Evolutionary conservation across 2,888 invertebrate species (phyloP).

Genomic region (Hyppa rectilinea): DNA sequence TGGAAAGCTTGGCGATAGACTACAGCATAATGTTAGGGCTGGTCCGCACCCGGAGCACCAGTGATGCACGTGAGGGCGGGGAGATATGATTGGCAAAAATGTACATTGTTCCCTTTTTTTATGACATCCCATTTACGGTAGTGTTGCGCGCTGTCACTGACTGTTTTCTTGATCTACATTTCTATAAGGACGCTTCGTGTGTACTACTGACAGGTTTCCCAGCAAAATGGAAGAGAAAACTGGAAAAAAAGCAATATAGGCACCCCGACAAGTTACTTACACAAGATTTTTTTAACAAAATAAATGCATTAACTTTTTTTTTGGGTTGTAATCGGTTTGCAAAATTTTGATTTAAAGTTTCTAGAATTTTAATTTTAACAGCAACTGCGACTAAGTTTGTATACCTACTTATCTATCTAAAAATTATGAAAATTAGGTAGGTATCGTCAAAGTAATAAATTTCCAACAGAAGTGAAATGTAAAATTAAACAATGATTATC

Average conservation of each 20-base stretch:
- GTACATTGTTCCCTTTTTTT: constrained; percentile 21
- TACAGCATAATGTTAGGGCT: too few relatives aligned
- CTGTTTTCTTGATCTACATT: constrained; percentile 24
- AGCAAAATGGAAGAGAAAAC: constrained; percentile 8
- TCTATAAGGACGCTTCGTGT: constrained; percentile 19
- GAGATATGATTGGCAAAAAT: constrained; percentile 48
- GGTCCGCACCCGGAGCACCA: too few relatives aligned
- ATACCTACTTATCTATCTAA: too few relatives aligned
- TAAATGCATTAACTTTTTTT: constrained; percentile 16
- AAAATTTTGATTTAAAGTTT: constrained; percentile 30
- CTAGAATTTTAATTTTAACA: constrained; percentile 16
- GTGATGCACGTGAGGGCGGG: too few relatives aligned
- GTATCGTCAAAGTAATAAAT: background rate
- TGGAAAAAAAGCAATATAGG: background rate
- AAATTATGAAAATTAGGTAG: constrained; percentile 18
- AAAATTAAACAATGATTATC: background rate
- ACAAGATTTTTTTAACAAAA: constrained; percentile 18
- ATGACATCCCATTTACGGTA: background rate
- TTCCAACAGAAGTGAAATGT: background rate
- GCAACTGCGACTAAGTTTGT: background rate
- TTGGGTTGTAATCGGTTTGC: constrained; percentile 17
- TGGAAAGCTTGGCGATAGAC: too few relatives aligned
- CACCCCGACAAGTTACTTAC: constrained; percentile 5
- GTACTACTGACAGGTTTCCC: constrained; percentile 9
- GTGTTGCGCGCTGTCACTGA: background rate